Conservation (phyloP, 2,888 invertebrate genomes). For the Pammene fasciana region DNA sequence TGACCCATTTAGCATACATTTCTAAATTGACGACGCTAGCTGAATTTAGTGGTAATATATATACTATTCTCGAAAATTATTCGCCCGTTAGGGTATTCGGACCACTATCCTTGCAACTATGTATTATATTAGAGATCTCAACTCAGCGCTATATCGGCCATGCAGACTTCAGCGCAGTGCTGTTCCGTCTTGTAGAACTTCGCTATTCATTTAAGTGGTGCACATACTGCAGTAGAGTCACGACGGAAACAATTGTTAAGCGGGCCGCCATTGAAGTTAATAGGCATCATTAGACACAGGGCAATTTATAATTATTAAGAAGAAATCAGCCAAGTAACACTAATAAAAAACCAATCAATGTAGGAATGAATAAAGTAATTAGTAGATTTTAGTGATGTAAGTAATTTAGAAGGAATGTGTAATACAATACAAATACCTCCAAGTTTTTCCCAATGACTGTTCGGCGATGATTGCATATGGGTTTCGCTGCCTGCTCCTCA, state of each 20-base stretch:
- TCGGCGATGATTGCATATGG: conserved; percentile 88
- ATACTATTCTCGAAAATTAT: too few relatives aligned
- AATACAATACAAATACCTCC: conserved; percentile 68
- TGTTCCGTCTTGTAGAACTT: background rate
- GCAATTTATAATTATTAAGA: background rate
- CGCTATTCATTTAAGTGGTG: background rate
- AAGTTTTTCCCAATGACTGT: conserved; percentile 83
- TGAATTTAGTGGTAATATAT: too few relatives aligned
- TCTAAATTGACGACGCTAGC: too few relatives aligned
- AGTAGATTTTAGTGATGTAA: background rate
- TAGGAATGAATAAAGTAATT: background rate
- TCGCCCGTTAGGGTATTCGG: too few relatives aligned
- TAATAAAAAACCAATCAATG: background rate
- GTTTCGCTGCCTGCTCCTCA: conserved; percentile 83
- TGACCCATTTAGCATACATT: too few relatives aligned
- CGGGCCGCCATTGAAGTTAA: conserved; percentile 1
- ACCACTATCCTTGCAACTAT: too few relatives aligned
- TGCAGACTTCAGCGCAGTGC: background rate
- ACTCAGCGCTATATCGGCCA: too few relatives aligned
- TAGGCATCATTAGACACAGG: background rate
- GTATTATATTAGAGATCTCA: too few relatives aligned
- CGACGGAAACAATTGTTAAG: conserved; percentile 7
- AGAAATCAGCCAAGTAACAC: background rate
- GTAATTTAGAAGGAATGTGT: background rate
- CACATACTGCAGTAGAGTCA: background rate